Evolutionary conservation across 2,797 vertebrate species (phyloP), one percentile per base, ranked within the genome.

Genomic region (Ctenochaetus hawaiiensis): DNA sequence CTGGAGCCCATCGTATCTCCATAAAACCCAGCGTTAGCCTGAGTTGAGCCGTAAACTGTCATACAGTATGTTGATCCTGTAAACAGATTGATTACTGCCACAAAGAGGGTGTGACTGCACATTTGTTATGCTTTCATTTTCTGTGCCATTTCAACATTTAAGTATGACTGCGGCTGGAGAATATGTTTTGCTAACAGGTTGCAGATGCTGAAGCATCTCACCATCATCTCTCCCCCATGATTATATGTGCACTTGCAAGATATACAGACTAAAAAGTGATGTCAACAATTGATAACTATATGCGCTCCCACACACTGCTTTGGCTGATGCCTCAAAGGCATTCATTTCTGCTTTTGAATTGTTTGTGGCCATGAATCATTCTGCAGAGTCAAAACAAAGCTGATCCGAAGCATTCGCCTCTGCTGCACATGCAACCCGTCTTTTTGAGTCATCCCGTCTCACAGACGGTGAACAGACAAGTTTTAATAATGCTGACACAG

Each of bases 401-500:
- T 23, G 63, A 88, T 57, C 34, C 3, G 20, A 18, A 81, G 69
- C 56, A 26, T 68, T 72, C 13, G 10, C 60, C 57, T 63, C 70
- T 51, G 72, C 61, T 65, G 66, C 87, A 72, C 77, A 75, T 60
- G 67, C 76, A 82, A 60, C 49, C 57, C 70, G 64, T 74, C 72
- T 16, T 34, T 43, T 61, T 70, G 69, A 85, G 72, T 75, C 81
- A 84, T 78, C 77, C 47, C 44, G 34, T 56, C 57, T 37, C 63
- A 30, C 82, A 79, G 78, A 77, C 47, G 5, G 53, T 23, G 39
- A 86, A 23, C 73, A 83, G 67, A 57, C 61, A 49, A 44, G 72
- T 61, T 12, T 67, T 57, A 77, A 67, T 70, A 78, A 53, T 30
- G 86, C 78, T 87, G 87, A 85, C 81, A 78, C 65, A 48, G 65